Percentiles rank a stretch among this genome's conserved stretches.
phyloP scores from a whole-genome alignment of 1,140 invertebrate species.

The Pteromalus puparum region DNA sequence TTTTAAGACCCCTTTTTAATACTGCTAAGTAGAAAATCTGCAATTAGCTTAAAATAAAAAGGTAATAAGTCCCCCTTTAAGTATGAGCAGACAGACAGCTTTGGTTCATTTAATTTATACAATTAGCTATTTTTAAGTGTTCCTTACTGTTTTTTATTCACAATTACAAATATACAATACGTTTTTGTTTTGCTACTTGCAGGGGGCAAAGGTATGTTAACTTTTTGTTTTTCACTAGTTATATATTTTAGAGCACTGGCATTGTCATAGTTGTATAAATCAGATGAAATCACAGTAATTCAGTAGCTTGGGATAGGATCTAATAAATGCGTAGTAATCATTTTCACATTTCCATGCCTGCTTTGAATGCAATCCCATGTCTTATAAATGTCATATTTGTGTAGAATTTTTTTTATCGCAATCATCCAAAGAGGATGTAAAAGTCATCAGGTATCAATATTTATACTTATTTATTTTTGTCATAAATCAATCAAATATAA shows the following conservation, averaged over 20 bases:
- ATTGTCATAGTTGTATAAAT: conserved; percentile 29
- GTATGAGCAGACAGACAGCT: conserved; percentile 26
- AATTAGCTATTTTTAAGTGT: conserved; percentile 53
- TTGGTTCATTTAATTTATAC: conserved; percentile 51
- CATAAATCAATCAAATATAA: no score
- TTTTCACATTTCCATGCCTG: conserved; percentile 4
- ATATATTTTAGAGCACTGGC: conserved; percentile 7
- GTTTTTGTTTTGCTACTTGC: conserved; percentile 77
- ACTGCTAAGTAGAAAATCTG: conserved; percentile 49
- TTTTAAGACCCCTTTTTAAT: conserved; percentile 37
- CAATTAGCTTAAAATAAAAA: conserved; percentile 44
- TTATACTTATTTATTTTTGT: not conserved
- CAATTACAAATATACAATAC: conserved; percentile 68
- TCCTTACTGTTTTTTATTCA: conserved; percentile 60
- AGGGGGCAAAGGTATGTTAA: conserved; percentile 81
- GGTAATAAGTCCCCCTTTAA: conserved; percentile 62
- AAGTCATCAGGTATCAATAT: conserved; percentile 11
- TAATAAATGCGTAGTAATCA: not conserved
- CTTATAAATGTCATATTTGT: not conserved
- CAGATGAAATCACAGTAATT: conserved; percentile 10
- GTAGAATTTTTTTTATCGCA: not conserved
- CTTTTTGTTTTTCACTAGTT: conserved; percentile 67
- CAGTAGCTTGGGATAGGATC: not conserved
- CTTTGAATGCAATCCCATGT: conserved; percentile 20
- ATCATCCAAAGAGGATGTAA: conserved; percentile 27